Base-by-base conservation (phyloP, 2,113 vertebrate species). In the Tyrannus savana region DNA sequence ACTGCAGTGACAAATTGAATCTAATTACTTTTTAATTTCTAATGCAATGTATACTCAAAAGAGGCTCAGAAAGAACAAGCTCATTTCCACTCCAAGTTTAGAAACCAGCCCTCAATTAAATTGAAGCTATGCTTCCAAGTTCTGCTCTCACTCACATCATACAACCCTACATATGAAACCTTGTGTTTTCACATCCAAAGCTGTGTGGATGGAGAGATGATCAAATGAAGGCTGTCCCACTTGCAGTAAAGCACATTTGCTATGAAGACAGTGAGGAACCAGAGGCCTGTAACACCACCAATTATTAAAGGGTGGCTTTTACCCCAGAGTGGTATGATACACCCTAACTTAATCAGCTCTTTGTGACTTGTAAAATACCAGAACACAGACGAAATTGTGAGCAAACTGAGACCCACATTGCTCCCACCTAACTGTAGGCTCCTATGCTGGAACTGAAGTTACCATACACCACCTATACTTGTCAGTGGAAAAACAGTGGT, bases 21-120 rank as follows among this genome's bases (percentile, higher is more conserved):
- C 73, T 37, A 89, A 83, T 83, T 79, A 75, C 52, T 84, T 90
- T 94, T 96, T 39, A 62, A 93, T 82, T 96, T 86, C 69, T 76
- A 78, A 84, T 44, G 83, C 69, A 89, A 68, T 28, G 16, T n/a
- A 60, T 63, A 78, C 52, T 66, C 89, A 63, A 69, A 90, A 83
- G 44, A 83, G 24, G 41, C 56, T 86, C 52, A 59, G 66, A 63
- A 76, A 37, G 44, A 92, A 84, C 44, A 90, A 58, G 25, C 25
- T 72, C 44, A n/a, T 53, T 90, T 93, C 72, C 60, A 73, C 44
- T 71, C 35, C 69, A 86, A 41, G 33, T 84, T 83, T 31, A 90
- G 59, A 66, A 91, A 84, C 31, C 53, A 89, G 47, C 69, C 81
- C n/a, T 80, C 52, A 52, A 19, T n/a, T 74, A 86, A 94, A 90